Evolutionary conservation across 2,113 vertebrate genomes (phyloP).

Genomic region (Hirundichthys speculiger): DNA sequence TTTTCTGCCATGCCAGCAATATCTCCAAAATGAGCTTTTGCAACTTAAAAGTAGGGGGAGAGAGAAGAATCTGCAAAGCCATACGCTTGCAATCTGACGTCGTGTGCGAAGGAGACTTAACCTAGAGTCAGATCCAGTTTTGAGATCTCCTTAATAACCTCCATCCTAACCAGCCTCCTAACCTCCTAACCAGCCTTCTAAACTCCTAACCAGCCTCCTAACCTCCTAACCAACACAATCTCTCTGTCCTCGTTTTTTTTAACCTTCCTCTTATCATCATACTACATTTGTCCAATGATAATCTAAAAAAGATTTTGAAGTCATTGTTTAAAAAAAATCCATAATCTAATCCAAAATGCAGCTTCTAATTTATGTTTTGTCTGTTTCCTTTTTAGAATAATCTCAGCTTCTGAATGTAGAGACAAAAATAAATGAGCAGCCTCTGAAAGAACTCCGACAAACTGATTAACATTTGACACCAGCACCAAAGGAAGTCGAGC

Average conservation of each 20-base stretch:
- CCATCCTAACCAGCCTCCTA: too few relatives aligned
- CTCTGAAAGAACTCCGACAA: constrained; percentile 9
- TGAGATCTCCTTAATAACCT: not conserved
- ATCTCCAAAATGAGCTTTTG: constrained; percentile 75
- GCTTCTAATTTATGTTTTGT: too few relatives aligned
- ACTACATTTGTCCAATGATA: not conserved
- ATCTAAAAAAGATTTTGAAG: not conserved
- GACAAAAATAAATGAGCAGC: constrained; percentile 14
- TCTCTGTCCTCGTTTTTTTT: not conserved
- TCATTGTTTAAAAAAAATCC: too few relatives aligned
- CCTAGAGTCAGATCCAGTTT: too few relatives aligned
- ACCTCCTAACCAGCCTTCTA: too few relatives aligned
- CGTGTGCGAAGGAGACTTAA: constrained; percentile 3
- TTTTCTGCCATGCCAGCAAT: constrained; percentile 73
- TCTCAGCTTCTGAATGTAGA: not conserved
- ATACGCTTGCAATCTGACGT: constrained; percentile 33
- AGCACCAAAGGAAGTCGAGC: constrained; percentile 26
- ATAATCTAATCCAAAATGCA: too few relatives aligned
- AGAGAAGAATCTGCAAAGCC: constrained; percentile 19
- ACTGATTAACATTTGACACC: constrained; percentile 38
- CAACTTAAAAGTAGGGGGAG: constrained; percentile 47
- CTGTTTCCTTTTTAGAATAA: not conserved
- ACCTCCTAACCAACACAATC: too few relatives aligned
- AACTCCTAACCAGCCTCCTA: too few relatives aligned
- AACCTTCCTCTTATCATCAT: not conserved